These are phyloP conservation scores for Nothocercus julius DNA, from an alignment of 2,113 vertebrate genomes.

Conservation along the genomic window DNA sequence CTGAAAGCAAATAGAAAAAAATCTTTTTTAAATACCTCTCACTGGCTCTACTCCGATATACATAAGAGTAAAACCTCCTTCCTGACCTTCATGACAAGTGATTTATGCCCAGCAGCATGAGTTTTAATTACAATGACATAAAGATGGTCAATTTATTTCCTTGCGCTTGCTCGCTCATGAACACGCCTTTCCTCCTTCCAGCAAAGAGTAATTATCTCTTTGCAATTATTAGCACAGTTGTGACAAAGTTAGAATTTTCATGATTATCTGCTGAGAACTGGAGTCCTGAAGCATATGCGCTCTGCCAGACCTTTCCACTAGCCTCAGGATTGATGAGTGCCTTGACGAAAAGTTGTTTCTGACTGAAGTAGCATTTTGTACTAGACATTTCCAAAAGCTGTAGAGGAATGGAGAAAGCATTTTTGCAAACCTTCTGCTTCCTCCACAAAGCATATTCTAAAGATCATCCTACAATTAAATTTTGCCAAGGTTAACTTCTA, in stretches of 20 bases:
- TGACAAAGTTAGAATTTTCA: slow-evolving; percentile 42
- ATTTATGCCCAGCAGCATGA: slow-evolving; percentile 35
- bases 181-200: slow-evolving; percentile 51
- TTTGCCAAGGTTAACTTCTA: background rate
- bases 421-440: background rate
- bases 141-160: slow-evolving; percentile 50
- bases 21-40: background rate
- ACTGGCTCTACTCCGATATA: background rate
- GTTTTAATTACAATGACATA: slow-evolving; percentile 44
- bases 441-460: background rate
- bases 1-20: background rate
- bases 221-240: slow-evolving; percentile 64
- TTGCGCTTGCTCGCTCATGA: slow-evolving; percentile 23
- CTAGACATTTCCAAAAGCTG: background rate
- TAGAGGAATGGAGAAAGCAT: background rate
- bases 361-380: background rate
- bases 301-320: background rate
- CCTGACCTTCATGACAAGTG: slow-evolving; percentile 3
- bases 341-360: slow-evolving; percentile 17
- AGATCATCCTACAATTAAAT: background rate
- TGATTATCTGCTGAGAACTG: slow-evolving; percentile 45
- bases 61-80: slow-evolving; percentile 12
- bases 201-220: slow-evolving; percentile 67
- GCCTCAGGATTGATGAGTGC: slow-evolving; percentile 34
- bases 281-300: background rate